Evolutionary conservation across 2,888 invertebrate genomes (phyloP).

Genomic region (Tiliacea citrago): DNA sequence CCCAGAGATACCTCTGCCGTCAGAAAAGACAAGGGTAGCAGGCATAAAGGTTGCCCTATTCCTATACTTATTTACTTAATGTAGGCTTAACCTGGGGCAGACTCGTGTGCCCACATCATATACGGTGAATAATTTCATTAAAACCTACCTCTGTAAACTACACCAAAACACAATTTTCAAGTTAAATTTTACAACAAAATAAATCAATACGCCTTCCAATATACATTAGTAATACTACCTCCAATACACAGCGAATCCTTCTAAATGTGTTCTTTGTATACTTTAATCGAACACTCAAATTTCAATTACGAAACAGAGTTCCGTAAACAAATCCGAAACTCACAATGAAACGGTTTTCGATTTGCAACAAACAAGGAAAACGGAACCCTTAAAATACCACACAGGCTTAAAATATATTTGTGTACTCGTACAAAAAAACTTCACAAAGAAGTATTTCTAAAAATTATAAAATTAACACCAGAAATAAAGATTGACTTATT

Average conservation of each 20-base stretch:
- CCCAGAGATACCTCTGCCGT: neutral
- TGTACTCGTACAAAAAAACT: neutral
- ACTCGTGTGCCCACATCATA: neutral
- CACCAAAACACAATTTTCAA: neutral
- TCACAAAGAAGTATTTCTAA: neutral
- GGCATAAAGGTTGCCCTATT: neutral
- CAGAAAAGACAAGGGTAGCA: too few species aligned
- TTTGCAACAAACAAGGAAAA: slow-evolving; percentile 63
- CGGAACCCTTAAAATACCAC: slow-evolving; percentile 8
- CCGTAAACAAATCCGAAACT: slow-evolving; percentile 63
- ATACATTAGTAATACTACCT: neutral
- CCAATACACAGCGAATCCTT: slow-evolving; percentile 39
- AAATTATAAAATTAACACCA: neutral
- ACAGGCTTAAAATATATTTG: slow-evolving; percentile 16
- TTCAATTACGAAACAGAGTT: slow-evolving; percentile 68
- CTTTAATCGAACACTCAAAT: slow-evolving; percentile 66
- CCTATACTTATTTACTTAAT: neutral
- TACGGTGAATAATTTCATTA: neutral
- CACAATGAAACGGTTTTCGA: slow-evolving; percentile 57
- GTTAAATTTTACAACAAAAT: slow-evolving; percentile 14
- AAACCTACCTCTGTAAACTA: neutral
- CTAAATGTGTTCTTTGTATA: slow-evolving; percentile 53
- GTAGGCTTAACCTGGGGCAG: neutral
- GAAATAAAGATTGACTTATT: neutral
- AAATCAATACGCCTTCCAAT: slow-evolving; percentile 31